phyloP scores from a whole-genome alignment of 2,888 invertebrate species.

The Marasmarcha lunaedactyla region DNA sequence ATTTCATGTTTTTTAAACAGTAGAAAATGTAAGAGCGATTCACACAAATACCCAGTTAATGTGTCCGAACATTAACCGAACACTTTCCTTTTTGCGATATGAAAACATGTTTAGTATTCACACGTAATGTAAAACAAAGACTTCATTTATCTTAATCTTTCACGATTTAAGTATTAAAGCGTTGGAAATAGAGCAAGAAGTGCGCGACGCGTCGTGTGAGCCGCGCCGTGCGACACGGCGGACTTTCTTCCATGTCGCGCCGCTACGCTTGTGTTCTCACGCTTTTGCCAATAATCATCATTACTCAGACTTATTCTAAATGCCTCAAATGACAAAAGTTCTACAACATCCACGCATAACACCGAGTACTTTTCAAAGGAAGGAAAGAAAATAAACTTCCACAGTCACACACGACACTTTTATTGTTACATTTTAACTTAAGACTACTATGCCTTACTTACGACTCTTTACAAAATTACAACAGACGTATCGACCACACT shows the following conservation, averaged over 20 bases:
- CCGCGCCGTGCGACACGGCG: too few relatives aligned
- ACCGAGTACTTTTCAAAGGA: neutral
- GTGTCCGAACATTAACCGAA: too few relatives aligned
- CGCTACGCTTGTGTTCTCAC: slow-evolving; percentile 17
- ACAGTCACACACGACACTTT: slow-evolving; percentile 57
- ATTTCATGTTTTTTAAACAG: too few relatives aligned
- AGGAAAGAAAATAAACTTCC: slow-evolving; percentile 23
- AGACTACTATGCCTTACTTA: slow-evolving; percentile 51
- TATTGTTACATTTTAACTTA: slow-evolving; percentile 63
- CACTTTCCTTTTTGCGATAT: slow-evolving; percentile 1
- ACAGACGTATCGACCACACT: slow-evolving; percentile 64
- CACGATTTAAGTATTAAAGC: neutral
- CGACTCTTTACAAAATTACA: slow-evolving; percentile 71
- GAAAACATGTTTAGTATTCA: too few relatives aligned
- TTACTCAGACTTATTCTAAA: slow-evolving; percentile 4
- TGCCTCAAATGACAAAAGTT: too few relatives aligned
- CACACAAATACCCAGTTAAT: too few relatives aligned
- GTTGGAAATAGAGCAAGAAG: neutral
- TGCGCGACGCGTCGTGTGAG: neutral
- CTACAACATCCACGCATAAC: neutral
- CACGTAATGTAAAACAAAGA: too few relatives aligned
- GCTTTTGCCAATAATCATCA: slow-evolving; percentile 17
- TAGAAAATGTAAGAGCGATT: too few relatives aligned
- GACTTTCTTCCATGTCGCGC: slow-evolving; percentile 12
- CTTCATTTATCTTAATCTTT: neutral